phyloP scores from a whole-genome alignment of 92 coral and sea anemone species.

The Palythoa heliodiscus region DNA sequence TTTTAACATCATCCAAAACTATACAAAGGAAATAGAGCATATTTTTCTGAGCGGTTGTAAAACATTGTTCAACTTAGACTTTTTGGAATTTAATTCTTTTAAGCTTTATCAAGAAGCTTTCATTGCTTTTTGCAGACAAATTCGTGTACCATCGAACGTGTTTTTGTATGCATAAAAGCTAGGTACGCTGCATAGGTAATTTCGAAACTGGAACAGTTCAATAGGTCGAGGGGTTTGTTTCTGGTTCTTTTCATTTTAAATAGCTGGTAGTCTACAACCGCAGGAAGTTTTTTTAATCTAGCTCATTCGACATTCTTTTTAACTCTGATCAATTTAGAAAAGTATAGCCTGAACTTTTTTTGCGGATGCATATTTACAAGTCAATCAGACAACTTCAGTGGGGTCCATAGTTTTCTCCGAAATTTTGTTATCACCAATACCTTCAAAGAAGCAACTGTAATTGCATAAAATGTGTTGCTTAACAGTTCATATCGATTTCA shows the following conservation, averaged over 20 bases:
- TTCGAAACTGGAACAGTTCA: slow-evolving; percentile 26
- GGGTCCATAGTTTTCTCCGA: neutral
- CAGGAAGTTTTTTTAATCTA: neutral
- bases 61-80: too few species aligned
- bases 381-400: neutral
- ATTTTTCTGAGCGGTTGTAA: too few species aligned
- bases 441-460: neutral
- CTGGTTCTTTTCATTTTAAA: slow-evolving; percentile 1
- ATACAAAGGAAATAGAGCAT: too few species aligned
- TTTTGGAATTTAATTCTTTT: too few species aligned
- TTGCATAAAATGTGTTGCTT: slow-evolving; percentile 17
- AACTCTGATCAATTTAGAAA: neutral
- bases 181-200: neutral
- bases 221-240: slow-evolving; percentile 40
- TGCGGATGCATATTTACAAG: neutral
- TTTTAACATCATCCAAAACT: too few species aligned
- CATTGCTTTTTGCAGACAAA: too few species aligned
- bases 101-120: too few species aligned
- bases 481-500: slow-evolving; percentile 16
- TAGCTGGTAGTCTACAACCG: neutral
- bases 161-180: neutral
- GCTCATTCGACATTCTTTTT: neutral
- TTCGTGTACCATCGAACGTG: neutral
- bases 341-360: neutral
- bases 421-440: slow-evolving; percentile 16